Conservation (phyloP, 2,888 invertebrate genomes). For the Salpingus planirostris region DNA sequence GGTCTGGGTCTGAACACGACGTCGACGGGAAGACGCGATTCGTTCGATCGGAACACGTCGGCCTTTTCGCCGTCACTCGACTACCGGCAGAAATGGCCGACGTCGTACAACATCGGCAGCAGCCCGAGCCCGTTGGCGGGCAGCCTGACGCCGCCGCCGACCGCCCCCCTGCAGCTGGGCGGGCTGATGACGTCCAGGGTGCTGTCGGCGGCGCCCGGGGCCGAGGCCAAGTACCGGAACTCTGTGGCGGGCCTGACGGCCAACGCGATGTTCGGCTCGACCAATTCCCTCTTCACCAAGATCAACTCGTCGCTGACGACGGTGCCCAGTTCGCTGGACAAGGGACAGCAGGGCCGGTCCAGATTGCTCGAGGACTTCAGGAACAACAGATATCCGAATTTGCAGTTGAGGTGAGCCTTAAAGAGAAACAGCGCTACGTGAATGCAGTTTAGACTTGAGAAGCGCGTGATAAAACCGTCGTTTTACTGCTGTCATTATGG, state of each 20-base stretch:
- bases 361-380: conserved; percentile 93
- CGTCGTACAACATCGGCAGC: conserved; percentile 46
- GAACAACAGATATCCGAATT: conserved; percentile 78
- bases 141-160: conserved; percentile 75
- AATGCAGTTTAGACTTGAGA: too few species aligned
- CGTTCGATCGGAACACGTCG: conserved; percentile 68
- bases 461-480: too few species aligned
- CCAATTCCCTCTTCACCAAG: conserved; percentile 68
- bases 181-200: conserved; percentile 58
- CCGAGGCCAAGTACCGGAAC: conserved; percentile 76
- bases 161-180: conserved; percentile 48
- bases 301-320: conserved; percentile 39
- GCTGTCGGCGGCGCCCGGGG: conserved; percentile 76
- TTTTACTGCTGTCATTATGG: too few species aligned
- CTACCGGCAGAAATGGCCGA: conserved; percentile 55
- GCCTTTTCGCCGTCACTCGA: conserved; percentile 68
- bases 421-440: too few species aligned
- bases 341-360: conserved; percentile 64
- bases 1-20: conserved; percentile 58
- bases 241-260: conserved; percentile 57
- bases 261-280: conserved; percentile 69
- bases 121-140: conserved; percentile 45
- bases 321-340: conserved; percentile 36
- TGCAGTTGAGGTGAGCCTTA: conserved; percentile 58
- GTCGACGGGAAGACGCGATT: conserved; percentile 64